Percentiles rank a stretch among this genome's conserved stretches.
Evolutionary conservation across 2,888 invertebrate species (phyloP).

Genomic region (Idaea dimidiata): DNA sequence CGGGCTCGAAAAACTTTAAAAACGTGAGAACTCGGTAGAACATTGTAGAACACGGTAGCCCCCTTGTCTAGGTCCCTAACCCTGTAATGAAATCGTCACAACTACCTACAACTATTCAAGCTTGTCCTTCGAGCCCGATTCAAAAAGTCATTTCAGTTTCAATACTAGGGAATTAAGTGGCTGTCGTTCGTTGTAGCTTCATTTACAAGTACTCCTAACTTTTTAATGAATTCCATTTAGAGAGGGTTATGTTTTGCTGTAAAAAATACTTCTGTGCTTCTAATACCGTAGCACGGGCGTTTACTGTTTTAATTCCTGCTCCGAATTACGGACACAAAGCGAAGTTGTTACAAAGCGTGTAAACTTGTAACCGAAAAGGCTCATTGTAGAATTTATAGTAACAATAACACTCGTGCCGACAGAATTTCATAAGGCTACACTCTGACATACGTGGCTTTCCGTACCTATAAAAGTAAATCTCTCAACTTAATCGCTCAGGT

Average conservation of each 20-base stretch:
- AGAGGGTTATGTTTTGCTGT: neutral
- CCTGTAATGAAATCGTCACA: constrained; percentile 34
- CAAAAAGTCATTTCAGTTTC: constrained; percentile 3
- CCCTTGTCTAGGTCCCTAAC: constrained; percentile 45
- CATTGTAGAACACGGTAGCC: neutral
- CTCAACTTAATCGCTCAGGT: constrained; percentile 46
- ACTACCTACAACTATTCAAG: constrained; percentile 28
- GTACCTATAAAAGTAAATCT: constrained; percentile 50
- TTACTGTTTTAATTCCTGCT: neutral
- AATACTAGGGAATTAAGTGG: neutral
- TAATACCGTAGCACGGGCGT: neutral
- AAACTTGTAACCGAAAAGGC: constrained; percentile 12
- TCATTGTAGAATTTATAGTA: constrained; percentile 30
- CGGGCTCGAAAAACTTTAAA: constrained; percentile 3
- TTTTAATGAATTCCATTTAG: neutral
- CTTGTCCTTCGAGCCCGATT: constrained; percentile 12
- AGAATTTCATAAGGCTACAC: constrained; percentile 39
- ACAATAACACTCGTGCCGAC: constrained; percentile 33
- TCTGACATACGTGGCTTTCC: constrained; percentile 32
- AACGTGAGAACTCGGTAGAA: constrained; percentile 23
- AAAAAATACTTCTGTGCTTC: neutral
- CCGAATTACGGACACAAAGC: neutral
- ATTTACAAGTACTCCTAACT: neutral
- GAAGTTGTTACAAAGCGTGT: neutral
- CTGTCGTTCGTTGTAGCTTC: neutral